Base-by-base conservation (phyloP, 2,113 vertebrate genomes). In the Eira barbara region DNA sequence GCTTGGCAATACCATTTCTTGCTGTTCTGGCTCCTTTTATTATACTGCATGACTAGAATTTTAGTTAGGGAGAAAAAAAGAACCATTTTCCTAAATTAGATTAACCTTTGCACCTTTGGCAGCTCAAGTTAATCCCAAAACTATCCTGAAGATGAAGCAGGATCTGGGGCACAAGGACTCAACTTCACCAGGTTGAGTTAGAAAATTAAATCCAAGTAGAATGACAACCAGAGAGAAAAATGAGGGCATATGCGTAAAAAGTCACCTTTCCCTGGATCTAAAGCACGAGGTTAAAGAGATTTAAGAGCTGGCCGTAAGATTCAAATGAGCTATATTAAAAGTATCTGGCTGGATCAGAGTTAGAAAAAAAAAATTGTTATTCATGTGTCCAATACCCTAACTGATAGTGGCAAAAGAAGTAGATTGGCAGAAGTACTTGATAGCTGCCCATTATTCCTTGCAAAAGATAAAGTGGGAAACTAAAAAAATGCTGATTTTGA, bases 71-170 rank as follows among this genome's bases (percentile, higher is more conserved):
- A 49, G 31, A 63, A 76, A 95, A 7, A 34, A 57, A 88, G 31
- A 63, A 29, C 1, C 15, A 34, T 39, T 94, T 80, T 61, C 89
- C 61, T 95, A 73, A 59, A 89, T 36, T 86, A 29, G 67, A 94
- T 97, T 92, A 78, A 87, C 65, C 87, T 94, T 96, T 94, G 52
- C 73, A 52, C 36, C 14, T 89, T 89, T 81, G 45, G 63, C 71
- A 97, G 45, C 14, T 80, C 82, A 49, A 63, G 29, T 49, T 87
- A 84, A 94, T 42, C 25, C 59, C 47, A 23, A 92, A 86, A 52
- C 47, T 88, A 12, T 47, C 18, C 67, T 90, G n/a, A 76, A 92
- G 96, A 92, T 91, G 69, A 94, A 96, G 21, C 25, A 63, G 57
- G 42, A 36, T 71, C 63, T 95, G 57, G 47, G 42, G 13, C 34